These are phyloP conservation scores for Pocillopora grandis DNA, from an alignment of 92 coral and sea anemone genomes.

Conservation along the genomic window DNA sequence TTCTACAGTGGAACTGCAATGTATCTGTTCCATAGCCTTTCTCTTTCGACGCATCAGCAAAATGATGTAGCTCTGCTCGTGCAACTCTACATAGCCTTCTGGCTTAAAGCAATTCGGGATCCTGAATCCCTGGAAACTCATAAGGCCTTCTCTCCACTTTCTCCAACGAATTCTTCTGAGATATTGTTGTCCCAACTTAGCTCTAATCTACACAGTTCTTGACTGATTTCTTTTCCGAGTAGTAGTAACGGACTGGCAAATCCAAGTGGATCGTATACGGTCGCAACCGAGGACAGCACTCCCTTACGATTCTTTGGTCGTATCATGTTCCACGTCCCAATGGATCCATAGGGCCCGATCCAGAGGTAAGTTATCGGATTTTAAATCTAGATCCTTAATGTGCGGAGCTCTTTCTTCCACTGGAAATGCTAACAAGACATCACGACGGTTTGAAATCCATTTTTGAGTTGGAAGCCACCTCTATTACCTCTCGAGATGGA, in stretches of 20 bases:
- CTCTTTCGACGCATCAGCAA: too few species aligned
- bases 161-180: not conserved
- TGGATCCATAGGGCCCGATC: constrained; percentile 64
- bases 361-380: constrained; percentile 47
- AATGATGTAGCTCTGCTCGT: too few species aligned
- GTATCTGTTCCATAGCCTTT: too few species aligned
- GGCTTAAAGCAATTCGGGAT: too few species aligned
- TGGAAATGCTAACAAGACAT: constrained; percentile 64
- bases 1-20: constrained; percentile 30
- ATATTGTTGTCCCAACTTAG: too few species aligned
- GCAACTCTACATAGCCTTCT: too few species aligned
- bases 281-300: too few species aligned
- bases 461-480: constrained; percentile 73
- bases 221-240: constrained; percentile 30
- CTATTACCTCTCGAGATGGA: constrained; percentile 55
- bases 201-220: constrained; percentile 20
- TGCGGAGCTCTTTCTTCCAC: constrained; percentile 44
- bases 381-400: constrained; percentile 48
- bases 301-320: constrained; percentile 50
- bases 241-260: too few species aligned
- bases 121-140: too few species aligned
- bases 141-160: not conserved
- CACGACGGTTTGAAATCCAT: constrained; percentile 64
- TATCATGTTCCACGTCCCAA: constrained; percentile 63
- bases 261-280: too few species aligned